Conservation (phyloP, 2,888 invertebrate genomes). For the Agapostemon virescens region DNA sequence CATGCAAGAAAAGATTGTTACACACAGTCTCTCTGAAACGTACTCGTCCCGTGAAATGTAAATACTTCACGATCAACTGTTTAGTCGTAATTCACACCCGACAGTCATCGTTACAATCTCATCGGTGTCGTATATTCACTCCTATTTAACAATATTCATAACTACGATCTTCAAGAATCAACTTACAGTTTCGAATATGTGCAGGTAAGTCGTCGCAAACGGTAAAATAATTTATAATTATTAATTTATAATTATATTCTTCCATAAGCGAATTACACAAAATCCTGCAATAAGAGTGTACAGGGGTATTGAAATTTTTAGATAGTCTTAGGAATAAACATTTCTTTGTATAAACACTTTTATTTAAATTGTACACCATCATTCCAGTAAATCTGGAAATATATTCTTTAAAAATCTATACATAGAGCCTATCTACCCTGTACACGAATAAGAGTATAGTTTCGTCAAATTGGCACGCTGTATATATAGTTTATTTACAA, state of each 20-base stretch:
- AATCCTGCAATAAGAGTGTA: not conserved
- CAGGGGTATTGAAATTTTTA: not conserved
- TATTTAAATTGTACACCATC: slow-evolving; percentile 21
- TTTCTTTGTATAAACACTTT: slow-evolving; percentile 2
- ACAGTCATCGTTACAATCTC: not conserved
- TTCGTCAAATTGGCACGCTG: not conserved
- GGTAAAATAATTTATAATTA: not conserved
- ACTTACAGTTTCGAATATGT: not conserved
- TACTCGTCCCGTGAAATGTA: not conserved
- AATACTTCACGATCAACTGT: not conserved
- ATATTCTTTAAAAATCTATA: not conserved
- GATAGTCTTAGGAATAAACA: not conserved
- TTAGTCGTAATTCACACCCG: not conserved
- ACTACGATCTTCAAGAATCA: not conserved
- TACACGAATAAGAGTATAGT: not conserved
- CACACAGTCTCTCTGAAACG: too few species aligned
- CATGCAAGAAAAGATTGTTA: slow-evolving; percentile 30
- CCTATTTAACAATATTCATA: not conserved
- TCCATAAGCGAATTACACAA: not conserved
- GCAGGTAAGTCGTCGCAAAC: not conserved
- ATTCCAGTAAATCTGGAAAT: not conserved
- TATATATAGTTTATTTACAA: slow-evolving; percentile 6
- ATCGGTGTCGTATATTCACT: not conserved
- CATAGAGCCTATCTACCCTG: not conserved
- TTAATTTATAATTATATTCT: not conserved